Evolutionary conservation across 2,797 vertebrate genomes (phyloP), one percentile per base, ranked within the genome.

Genomic region (Takifugu rubripes): DNA sequence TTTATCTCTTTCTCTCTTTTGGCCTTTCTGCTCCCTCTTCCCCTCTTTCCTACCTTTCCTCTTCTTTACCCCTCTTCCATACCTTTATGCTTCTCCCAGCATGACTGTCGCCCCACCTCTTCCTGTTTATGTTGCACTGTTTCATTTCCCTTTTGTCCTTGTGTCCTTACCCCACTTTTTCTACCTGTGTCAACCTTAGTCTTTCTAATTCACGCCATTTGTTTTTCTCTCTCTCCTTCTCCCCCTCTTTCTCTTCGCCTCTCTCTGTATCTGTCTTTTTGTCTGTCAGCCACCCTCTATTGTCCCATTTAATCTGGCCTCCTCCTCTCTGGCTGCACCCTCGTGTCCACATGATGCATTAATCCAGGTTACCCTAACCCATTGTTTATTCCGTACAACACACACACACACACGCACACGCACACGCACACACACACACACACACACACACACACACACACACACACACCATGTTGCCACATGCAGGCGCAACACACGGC

Each of bases 311-410:
- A 79, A 76, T 85, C 73, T 66, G 56, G 58, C 69, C 71, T 72
- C 66, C 71, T 74, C 66, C 68, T 78, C 64, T 66, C 66, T 16
- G 49, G 61, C 75, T 78, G 76, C 74, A 70, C 60, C 70, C 72
- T 76, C 17, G 29, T 83, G 73, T 82, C 75, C 62, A 74, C 78
- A 85, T 86, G 61, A 85, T 85, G 77, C 78, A 84, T 87, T 87
- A 83, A 87, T 85, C 81, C 79, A 78, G 75, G 83, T 82, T 83
- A 79, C 65, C 64, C 75, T 52, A 42, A 55, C 55, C 70, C 49
- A 70, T 77, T 85, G 75, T 89, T 86, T 77, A 72, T 72, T 65
- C 69, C 61, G 66, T 52, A 33, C 72, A 73, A 5, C 54, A 6
- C 17, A 14, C 14, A 5, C 48, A 43, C 42, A 59, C 52, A 45